Base-by-base conservation (phyloP, 1,140 invertebrate genomes). In the Drosophila obscura region DNA sequence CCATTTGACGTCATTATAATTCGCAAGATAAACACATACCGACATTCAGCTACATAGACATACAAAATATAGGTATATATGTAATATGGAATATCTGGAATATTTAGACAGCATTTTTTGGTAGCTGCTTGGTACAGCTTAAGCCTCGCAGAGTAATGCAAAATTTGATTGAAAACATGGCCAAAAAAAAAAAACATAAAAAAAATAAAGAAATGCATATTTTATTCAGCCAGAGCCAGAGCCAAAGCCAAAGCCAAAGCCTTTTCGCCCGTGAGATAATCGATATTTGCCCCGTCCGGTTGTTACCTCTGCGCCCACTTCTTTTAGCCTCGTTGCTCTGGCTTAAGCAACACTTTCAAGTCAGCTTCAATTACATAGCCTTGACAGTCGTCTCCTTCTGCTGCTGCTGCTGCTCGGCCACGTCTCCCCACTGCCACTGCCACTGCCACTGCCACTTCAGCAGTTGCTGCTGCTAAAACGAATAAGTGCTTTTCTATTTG, bases 311-410 rank as follows among this genome's bases (percentile, higher is more conserved):
- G 16, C 45, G 28, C 39, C 50, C 41, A 72, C 48, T 73, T 72
- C 62, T 62, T 28, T 48, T 51, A 45, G 46, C 19, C 31, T 44
- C 35, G 58, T 44, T 44, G 24, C 50, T n/a, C 8, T 22, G 53
- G 71, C 59, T 43, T 15, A 48, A 63, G 26, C 60, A 73, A 77
- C 77, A 77, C 73, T 81, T 78, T 68, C 67, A 63, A 75, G 82
- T 78, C 71, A 62, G 58, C 83, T 87, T 87, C 83, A 87, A 87
- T 87, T 87, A 88, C 71, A 88, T 45, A 50, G 73, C 51, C 71
- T 41, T 66, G 49, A 59, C 55, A 56, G 62, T 39, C 35, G 11
- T 24, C 22, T 24, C 35, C 11, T 5, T 5, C 11, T 13, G 11
- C 35, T 35, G 13, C 59, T 16, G 1, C 46, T 8, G 4, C 31